Conservation (phyloP, 92 coral and sea anemone genomes). For the Zoanthus sociatus region DNA sequence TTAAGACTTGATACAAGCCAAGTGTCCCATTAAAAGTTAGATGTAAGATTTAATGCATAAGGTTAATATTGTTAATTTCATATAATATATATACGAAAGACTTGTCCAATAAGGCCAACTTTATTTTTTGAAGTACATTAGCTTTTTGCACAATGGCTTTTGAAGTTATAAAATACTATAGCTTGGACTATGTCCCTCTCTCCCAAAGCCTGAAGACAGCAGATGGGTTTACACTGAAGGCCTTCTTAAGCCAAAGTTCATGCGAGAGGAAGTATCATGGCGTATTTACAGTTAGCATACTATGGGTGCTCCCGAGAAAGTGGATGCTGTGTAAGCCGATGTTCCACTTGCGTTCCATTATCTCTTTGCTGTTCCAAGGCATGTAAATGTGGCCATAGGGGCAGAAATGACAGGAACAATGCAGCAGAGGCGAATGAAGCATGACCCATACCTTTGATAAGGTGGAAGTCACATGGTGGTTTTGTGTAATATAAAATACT, state of each 20-base stretch:
- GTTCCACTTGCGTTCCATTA: conserved; percentile 14
- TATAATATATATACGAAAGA: background rate
- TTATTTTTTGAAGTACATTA: background rate
- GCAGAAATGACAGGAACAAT: conserved; percentile 53
- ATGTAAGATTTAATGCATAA: background rate
- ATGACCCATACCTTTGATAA: conserved; percentile 5
- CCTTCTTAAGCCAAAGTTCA: conserved; percentile 65
- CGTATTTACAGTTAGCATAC: conserved; percentile 67
- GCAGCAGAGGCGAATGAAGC: background rate
- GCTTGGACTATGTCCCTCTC: background rate
- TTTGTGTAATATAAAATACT: conserved; percentile 3
- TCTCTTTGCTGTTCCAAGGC: no score
- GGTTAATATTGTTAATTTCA: background rate
- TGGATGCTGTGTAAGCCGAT: conserved; percentile 66
- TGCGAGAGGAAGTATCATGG: conserved; percentile 66
- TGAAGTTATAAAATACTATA: background rate
- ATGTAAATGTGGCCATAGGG: conserved; percentile 49
- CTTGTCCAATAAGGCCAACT: background rate
- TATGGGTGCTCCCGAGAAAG: conserved; percentile 70
- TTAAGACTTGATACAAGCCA: background rate
- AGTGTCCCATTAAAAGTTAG: background rate
- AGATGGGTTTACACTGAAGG: background rate
- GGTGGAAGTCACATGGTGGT: background rate
- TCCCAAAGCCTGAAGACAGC: no score
- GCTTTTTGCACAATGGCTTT: background rate